Evolutionary conservation across 1,140 invertebrate genomes (phyloP).

Genomic region (Tribolium madens): DNA sequence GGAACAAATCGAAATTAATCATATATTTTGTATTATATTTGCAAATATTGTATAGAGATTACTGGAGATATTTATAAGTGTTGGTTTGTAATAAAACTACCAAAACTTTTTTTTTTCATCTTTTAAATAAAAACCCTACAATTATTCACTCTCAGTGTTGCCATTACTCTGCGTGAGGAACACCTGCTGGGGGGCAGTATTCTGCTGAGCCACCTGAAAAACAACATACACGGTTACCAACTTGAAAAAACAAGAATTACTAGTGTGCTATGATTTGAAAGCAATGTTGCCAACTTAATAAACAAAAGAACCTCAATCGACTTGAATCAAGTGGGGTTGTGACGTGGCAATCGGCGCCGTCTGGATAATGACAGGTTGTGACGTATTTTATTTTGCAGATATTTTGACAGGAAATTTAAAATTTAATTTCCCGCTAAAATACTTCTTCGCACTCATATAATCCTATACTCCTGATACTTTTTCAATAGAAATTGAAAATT

Average conservation of each 20-base stretch:
- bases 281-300: too few relatives aligned
- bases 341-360: conserved; percentile 71
- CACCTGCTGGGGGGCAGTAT: conserved; percentile 59
- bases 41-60: conserved; percentile 48
- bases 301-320: too few relatives aligned
- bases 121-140: conserved; percentile 24
- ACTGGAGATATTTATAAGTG: conserved; percentile 49
- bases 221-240: too few relatives aligned
- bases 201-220: conserved; percentile 63
- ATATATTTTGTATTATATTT: conserved; percentile 55
- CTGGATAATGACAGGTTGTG: conserved; percentile 82
- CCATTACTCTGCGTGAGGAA: conserved; percentile 62
- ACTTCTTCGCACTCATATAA: too few relatives aligned
- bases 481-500: too few relatives aligned
- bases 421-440: too few relatives aligned
- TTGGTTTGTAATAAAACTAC: conserved; percentile 45
- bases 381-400: too few relatives aligned
- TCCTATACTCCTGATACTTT: too few relatives aligned
- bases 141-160: conserved; percentile 60
- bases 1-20: conserved; percentile 51
- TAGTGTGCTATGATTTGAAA: too few relatives aligned
- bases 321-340: conserved; percentile 74
- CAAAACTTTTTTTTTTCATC: conserved; percentile 36
- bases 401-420: too few relatives aligned
- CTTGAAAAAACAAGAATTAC: too few relatives aligned